phyloP scores from a whole-genome alignment of 2,888 invertebrate species.

The Drosophila nr. perissopoda region DNA sequence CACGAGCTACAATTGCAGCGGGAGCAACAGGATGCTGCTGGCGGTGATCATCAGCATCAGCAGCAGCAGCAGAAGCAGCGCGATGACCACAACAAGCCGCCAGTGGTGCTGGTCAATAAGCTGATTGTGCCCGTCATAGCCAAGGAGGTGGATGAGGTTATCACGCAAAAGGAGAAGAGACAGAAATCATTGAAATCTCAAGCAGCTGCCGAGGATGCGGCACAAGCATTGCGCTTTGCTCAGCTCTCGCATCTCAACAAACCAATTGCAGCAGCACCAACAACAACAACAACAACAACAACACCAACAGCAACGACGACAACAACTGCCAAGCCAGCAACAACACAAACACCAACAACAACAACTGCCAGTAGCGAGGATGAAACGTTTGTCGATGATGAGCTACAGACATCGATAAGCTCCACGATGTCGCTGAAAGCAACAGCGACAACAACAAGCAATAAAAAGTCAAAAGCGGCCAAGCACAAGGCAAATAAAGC shows the following conservation, averaged over 20 bases:
- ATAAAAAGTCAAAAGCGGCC: conserved; percentile 51
- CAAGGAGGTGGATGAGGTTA: conserved; percentile 81
- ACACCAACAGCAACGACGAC: conserved; percentile 15
- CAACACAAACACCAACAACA: conserved; percentile 16
- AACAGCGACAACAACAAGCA: conserved; percentile 17
- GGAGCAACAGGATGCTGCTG: conserved; percentile 17
- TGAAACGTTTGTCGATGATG: conserved; percentile 45
- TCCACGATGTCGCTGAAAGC: conserved; percentile 29
- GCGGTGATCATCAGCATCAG: not conserved
- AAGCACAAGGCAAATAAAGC: conserved; percentile 51
- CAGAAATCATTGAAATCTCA: conserved; percentile 52
- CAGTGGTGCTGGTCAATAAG: conserved; percentile 82
- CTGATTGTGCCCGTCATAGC: conserved; percentile 85
- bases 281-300: conserved; percentile 5
- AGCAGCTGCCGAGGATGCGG: conserved; percentile 58
- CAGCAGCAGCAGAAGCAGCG: not conserved
- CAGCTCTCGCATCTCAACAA: conserved; percentile 65
- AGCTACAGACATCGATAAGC: conserved; percentile 34
- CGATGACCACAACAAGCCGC: conserved; percentile 64
- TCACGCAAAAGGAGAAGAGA: conserved; percentile 76
- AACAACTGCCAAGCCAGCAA: conserved; percentile 7
- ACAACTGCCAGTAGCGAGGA: conserved; percentile 55
- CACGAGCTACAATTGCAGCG: conserved; percentile 54
- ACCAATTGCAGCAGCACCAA: conserved; percentile 19
- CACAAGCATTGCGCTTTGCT: conserved; percentile 56